Percentiles rank a stretch among this genome's conserved stretches.
These are phyloP conservation scores for Mizuhopecten yessoensis DNA, from an alignment of 1,140 invertebrate species.

Conservation along the genomic window DNA sequence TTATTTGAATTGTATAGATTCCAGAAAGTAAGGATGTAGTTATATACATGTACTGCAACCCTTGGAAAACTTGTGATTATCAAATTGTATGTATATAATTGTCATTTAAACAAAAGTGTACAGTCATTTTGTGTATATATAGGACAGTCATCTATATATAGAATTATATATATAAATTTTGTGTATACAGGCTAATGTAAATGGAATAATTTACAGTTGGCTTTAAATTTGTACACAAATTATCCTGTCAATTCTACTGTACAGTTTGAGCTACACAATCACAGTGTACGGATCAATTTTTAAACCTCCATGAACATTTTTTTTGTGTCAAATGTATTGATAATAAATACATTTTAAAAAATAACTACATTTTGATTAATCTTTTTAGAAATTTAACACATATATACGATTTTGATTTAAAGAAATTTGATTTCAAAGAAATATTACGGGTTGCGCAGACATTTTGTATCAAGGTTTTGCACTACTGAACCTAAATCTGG, in stretches of 20 bases:
- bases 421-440: background rate
- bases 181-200: conserved; percentile 10
- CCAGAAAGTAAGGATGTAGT: background rate
- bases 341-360: background rate
- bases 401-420: background rate
- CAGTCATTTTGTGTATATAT: conserved; percentile 29
- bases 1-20: conserved; percentile 20
- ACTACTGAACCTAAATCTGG: conserved; percentile 1
- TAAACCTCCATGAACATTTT: background rate
- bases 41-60: background rate
- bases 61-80: conserved; percentile 16
- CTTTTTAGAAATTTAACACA: background rate
- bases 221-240: background rate
- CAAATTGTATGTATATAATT: conserved; percentile 21
- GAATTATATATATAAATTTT: background rate
- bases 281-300: background rate
- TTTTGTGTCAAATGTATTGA: background rate
- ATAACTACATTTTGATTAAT: background rate
- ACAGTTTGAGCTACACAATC: background rate
- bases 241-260: conserved; percentile 1
- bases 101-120: conserved; percentile 13
- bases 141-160: conserved; percentile 13
- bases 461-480: background rate
- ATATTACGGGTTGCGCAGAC: background rate
- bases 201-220: background rate